Conservation (phyloP, 2,113 vertebrate genomes). For the Baryphthengus martii region DNA sequence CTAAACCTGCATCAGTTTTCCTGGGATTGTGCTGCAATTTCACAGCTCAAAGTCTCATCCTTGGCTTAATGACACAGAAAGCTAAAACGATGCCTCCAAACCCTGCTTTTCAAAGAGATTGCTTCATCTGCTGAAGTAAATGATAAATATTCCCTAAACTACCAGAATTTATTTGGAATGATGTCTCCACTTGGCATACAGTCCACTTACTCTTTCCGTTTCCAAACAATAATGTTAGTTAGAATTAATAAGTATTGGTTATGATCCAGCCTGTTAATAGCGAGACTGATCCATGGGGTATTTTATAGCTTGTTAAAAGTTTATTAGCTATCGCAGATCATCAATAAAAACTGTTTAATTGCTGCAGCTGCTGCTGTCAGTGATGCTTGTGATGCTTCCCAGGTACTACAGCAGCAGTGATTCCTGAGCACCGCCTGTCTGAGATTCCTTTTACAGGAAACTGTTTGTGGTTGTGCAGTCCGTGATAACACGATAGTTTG, state of each 20-base stretch:
- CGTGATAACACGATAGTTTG: not conserved
- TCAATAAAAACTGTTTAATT: conserved; percentile 57
- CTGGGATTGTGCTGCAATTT: not conserved
- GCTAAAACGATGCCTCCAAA: not conserved
- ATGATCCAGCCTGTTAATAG: conserved; percentile 44
- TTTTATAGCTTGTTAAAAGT: conserved; percentile 38
- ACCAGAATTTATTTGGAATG: not conserved
- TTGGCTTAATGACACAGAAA: not conserved
- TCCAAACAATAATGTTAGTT: not conserved
- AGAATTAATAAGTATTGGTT: conserved; percentile 17
- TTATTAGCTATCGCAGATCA: conserved; percentile 56
- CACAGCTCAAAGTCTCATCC: not conserved
- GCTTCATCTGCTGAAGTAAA: conserved; percentile 1
- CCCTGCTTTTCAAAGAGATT: not conserved
- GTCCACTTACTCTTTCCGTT: not conserved
- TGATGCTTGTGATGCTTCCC: not conserved
- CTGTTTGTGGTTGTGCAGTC: not conserved
- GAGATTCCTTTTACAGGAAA: not conserved
- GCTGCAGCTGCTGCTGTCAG: conserved; percentile 38
- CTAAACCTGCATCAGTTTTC: not conserved
- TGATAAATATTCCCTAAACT: not conserved
- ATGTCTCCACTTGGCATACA: not conserved
- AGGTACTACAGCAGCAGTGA: not conserved
- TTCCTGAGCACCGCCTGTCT: not conserved
- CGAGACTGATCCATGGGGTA: conserved; percentile 26